Conservation (phyloP, 2,888 invertebrate species). For the Oligia latruncula region DNA sequence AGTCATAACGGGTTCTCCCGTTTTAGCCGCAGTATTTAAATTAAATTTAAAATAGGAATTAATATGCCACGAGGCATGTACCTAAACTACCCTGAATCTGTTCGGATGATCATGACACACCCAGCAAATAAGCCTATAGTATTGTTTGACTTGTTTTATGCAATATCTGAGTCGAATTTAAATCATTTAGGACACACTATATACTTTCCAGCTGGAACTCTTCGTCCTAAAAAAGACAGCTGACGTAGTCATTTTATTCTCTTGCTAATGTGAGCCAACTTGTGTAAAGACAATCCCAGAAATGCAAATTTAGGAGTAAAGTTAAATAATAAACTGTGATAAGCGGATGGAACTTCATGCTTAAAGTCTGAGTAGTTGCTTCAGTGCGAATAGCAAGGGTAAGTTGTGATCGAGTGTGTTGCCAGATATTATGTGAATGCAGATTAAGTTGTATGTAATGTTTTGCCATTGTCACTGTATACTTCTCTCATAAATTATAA, state of each 20-base stretch:
- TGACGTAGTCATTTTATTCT: background rate
- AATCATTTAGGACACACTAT: background rate
- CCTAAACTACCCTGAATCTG: background rate
- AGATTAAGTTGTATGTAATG: constrained; percentile 52
- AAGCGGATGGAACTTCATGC: constrained; percentile 65
- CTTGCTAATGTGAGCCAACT: constrained; percentile 20
- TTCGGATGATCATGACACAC: background rate
- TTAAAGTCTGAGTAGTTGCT: constrained; percentile 49
- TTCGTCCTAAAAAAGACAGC: background rate
- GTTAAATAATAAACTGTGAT: constrained; percentile 78
- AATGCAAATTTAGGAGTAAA: constrained; percentile 24
- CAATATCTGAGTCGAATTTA: constrained; percentile 6
- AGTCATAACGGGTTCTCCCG: background rate
- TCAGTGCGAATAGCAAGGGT: constrained; percentile 37
- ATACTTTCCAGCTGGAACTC: background rate
- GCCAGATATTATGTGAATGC: constrained; percentile 45
- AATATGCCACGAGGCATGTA: background rate
- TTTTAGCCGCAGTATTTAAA: constrained; percentile 1
- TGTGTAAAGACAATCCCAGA: background rate
- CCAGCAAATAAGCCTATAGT: background rate
- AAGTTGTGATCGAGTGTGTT: constrained; percentile 54
- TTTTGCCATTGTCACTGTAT: constrained; percentile 71
- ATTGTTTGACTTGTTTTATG: background rate
- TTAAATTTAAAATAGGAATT: background rate
- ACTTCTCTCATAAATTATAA: constrained; percentile 58